Evolutionary conservation across 2,888 invertebrate genomes (phyloP), one percentile per base, ranked within the genome.

Genomic region (Xylophagus ater): DNA sequence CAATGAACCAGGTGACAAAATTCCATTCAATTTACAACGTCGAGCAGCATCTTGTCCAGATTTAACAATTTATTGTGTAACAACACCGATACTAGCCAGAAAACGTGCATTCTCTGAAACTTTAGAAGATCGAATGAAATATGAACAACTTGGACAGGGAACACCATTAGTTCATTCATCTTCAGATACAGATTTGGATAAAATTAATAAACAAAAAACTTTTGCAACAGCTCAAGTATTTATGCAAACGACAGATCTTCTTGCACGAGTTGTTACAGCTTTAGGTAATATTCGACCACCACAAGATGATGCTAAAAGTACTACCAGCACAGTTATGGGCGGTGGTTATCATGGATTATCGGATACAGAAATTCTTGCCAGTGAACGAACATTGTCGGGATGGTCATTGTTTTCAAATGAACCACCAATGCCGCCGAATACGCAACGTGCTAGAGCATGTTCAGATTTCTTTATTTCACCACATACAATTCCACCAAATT

Each of bases 191-290:
- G 85, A 87, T 59, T 66, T 88, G 30, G 72, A 77, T 42, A 73
- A 77, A 28, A 84, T 87, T 47, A 84, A 88, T 57, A 79, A 79
- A 52, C 78, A 78, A 48, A 78, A 77, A 45, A 86, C 87, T 0
- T 64, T 64, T 49, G 62, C 61, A 42, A 75, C 76, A 14, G 73
- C 76, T 2, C 74, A 77, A 44, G 78, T 78, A 8, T 72, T 81
- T 47, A 73, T 84, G 1, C 78, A 82, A 52, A 83, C 84, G 6
- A 79, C 79, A 5, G 82, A 84, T 54, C 58, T 88, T 2, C 58
- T 87, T 38, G 78, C 82, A 1, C 74, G 81, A 56, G 77, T 88
- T 29, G 84, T 85, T 0, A 79, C 81, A 51, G 82, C 85, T 9
- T 60, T 87, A 41, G 83, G 83, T 15, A 76, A 70, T 4, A 67